These are phyloP conservation scores for Aplysina aerophoba DNA, from an alignment of 37 sponge, comb jelly and placozoan genomes.

Conservation along the genomic window DNA sequence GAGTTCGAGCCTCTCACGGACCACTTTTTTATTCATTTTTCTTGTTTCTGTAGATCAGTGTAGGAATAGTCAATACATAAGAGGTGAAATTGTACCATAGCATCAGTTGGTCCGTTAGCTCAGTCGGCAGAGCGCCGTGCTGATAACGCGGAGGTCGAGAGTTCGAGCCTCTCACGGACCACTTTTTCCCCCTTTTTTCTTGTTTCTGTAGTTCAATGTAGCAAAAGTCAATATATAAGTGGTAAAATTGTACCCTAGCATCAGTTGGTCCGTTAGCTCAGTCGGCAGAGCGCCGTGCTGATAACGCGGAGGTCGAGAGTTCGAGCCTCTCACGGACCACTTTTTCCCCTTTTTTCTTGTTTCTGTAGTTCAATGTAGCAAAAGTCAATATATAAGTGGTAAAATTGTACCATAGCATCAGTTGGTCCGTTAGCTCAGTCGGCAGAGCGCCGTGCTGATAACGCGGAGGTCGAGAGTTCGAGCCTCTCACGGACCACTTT, in stretches of 20 bases:
- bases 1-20: conserved; percentile 38
- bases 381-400: too few relatives aligned
- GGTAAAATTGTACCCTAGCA: too few relatives aligned
- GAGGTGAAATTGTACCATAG: too few relatives aligned
- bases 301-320: conserved; percentile 37
- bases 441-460: conserved; percentile 39
- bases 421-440: conserved; percentile 42
- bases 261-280: conserved; percentile 42
- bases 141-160: too few relatives aligned
- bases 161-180: background rate
- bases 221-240: too few relatives aligned
- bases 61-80: too few relatives aligned
- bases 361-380: too few relatives aligned
- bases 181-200: conserved; percentile 28
- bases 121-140: too few relatives aligned
- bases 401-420: too few relatives aligned
- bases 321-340: conserved; percentile 29
- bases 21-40: conserved; percentile 38
- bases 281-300: conserved; percentile 39
- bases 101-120: too few relatives aligned
- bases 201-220: too few relatives aligned
- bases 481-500: conserved; percentile 23
- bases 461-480: conserved; percentile 37
- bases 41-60: too few relatives aligned
- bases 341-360: conserved; percentile 35